phyloP scores from a whole-genome alignment of 2,888 invertebrate species.

The Dryococelus australis region DNA sequence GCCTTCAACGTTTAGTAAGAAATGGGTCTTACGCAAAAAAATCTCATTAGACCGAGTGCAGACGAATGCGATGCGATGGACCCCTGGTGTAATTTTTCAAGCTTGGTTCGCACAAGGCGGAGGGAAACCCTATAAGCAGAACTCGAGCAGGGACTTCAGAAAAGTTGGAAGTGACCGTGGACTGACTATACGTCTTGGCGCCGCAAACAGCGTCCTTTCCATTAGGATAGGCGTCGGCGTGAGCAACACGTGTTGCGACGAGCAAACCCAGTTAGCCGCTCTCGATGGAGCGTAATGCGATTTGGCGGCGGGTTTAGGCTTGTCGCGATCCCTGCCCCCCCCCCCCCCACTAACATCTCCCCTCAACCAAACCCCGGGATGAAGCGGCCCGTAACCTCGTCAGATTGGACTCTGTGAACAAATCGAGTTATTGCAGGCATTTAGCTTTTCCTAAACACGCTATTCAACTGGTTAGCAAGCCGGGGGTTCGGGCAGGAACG shows the following conservation, averaged over 20 bases:
- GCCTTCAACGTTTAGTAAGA: too few species aligned
- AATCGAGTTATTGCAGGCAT: slow-evolving; percentile 41
- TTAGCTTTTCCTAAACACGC: slow-evolving; percentile 45
- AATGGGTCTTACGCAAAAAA: too few species aligned
- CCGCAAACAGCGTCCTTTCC: not conserved
- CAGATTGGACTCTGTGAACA: slow-evolving; percentile 34
- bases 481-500: not conserved
- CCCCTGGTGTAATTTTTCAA: too few species aligned
- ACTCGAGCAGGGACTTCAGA: too few species aligned
- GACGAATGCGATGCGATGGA: too few species aligned
- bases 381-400: slow-evolving; percentile 24
- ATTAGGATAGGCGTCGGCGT: not conserved
- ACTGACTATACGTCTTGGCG: not conserved
- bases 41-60: too few species aligned
- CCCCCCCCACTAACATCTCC: too few species aligned
- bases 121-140: too few species aligned
- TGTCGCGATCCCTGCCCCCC: not conserved
- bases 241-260: not conserved
- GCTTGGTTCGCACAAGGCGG: too few species aligned
- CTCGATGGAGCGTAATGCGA: slow-evolving; percentile 26
- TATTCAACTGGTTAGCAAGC: slow-evolving; percentile 40
- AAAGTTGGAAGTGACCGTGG: too few species aligned
- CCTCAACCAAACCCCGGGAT: too few species aligned
- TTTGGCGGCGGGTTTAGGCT: slow-evolving; percentile 17
- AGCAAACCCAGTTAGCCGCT: slow-evolving; percentile 4